phyloP scores from a whole-genome alignment of 2,888 invertebrate species.

The Lithophane semibrunnea region DNA sequence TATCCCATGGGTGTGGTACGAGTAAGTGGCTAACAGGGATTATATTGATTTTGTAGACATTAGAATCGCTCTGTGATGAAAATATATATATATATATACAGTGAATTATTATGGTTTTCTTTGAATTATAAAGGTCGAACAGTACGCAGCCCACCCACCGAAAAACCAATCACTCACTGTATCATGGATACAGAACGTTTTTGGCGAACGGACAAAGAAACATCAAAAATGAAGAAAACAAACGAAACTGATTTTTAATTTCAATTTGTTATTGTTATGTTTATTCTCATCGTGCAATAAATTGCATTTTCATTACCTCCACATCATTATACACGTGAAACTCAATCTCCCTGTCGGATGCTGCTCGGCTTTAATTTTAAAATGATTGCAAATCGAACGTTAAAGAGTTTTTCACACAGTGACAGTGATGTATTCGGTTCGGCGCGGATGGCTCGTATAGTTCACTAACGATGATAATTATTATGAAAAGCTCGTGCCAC shows the following conservation, averaged over 20 bases:
- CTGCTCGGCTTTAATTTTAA: slow-evolving; percentile 56
- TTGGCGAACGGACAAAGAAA: neutral
- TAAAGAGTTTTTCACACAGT: slow-evolving; percentile 68
- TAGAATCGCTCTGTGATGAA: slow-evolving; percentile 24
- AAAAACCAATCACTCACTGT: slow-evolving; percentile 26
- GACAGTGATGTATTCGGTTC: slow-evolving; percentile 70
- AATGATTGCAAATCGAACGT: slow-evolving; percentile 63
- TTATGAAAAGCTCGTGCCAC: slow-evolving; percentile 76
- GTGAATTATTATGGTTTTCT: slow-evolving; percentile 5
- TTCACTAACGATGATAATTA: slow-evolving; percentile 79
- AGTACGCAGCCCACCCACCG: neutral
- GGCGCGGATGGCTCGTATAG: slow-evolving; percentile 57
- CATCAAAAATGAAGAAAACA: neutral
- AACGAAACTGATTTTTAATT: slow-evolving; percentile 2
- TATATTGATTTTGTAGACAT: slow-evolving; percentile 53
- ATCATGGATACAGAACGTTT: slow-evolving; percentile 1
- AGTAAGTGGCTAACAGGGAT: slow-evolving; percentile 46
- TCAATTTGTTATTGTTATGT: slow-evolving; percentile 18
- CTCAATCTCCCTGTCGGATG: slow-evolving; percentile 43
- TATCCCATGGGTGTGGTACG: slow-evolving; percentile 41
- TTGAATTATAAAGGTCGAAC: slow-evolving; percentile 14
- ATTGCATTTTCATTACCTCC: slow-evolving; percentile 37
- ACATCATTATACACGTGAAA: slow-evolving; percentile 34
- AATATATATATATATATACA: neutral
- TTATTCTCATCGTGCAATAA: slow-evolving; percentile 22